phyloP scores from a whole-genome alignment of 2,113 vertebrate species.

The Pungitius pungitius region DNA sequence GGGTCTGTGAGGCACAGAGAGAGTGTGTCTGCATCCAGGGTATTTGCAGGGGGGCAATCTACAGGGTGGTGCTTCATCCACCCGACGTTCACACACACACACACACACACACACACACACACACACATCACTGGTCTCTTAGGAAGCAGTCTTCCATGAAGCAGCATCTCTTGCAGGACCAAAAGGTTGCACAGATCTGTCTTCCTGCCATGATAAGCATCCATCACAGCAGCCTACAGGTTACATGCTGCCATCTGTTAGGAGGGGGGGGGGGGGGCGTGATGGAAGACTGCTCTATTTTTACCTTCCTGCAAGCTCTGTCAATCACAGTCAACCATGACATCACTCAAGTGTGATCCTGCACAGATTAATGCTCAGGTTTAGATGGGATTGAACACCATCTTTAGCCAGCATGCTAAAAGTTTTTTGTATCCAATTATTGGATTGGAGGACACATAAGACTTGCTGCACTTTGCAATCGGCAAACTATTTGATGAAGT shows the following conservation, averaged over 20 bases:
- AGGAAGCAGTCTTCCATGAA: slow-evolving; percentile 50
- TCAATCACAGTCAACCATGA: background rate
- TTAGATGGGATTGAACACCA: background rate
- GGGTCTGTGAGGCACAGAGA: slow-evolving; percentile 52
- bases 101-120: slow-evolving; percentile 3
- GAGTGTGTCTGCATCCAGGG: slow-evolving; percentile 37
- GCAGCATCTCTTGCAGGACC: slow-evolving; percentile 42
- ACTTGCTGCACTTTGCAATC: background rate
- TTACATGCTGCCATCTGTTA: slow-evolving; percentile 37
- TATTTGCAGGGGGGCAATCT: slow-evolving; percentile 77
- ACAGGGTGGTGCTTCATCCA: slow-evolving; percentile 76
- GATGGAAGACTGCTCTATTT: slow-evolving; percentile 35
- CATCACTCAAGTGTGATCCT: slow-evolving; percentile 11
- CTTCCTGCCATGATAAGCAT: slow-evolving; percentile 45
- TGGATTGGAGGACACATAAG: background rate
- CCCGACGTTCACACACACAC: slow-evolving; percentile 16
- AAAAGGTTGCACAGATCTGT: slow-evolving; percentile 46
- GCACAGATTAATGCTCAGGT: slow-evolving; percentile 1
- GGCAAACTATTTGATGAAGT: background rate
- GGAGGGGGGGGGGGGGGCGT: slow-evolving; percentile 18
- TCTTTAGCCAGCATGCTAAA: background rate
- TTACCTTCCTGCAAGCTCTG: slow-evolving; percentile 21
- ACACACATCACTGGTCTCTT: slow-evolving; percentile 34
- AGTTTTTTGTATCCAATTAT: background rate
- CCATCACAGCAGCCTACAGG: slow-evolving; percentile 40